Percentiles rank a stretch among this genome's conserved stretches.
Evolutionary conservation across 2,797 vertebrate genomes (phyloP).

Genomic region (Falco concolor): DNA sequence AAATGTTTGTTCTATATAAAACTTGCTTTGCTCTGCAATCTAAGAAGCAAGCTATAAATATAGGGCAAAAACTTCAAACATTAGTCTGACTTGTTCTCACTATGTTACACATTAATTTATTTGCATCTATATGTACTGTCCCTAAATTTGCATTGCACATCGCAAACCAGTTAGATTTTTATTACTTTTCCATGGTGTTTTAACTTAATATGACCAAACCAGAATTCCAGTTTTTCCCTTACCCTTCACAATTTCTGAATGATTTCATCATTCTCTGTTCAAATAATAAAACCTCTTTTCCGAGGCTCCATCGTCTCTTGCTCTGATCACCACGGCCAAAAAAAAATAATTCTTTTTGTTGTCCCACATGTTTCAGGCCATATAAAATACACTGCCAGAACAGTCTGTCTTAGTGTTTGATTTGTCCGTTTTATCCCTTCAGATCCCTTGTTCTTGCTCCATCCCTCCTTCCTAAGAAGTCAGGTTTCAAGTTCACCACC

Average conservation of each 20-base stretch:
- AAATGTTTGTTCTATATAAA: constrained; percentile 29
- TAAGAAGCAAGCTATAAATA: neutral
- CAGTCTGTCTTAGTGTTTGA: neutral
- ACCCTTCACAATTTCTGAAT: neutral
- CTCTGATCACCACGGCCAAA: neutral
- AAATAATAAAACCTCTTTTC: neutral
- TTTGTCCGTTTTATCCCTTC: neutral
- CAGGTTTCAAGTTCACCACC: neutral
- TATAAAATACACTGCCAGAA: neutral
- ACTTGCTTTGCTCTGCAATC: neutral
- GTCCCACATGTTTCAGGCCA: neutral
- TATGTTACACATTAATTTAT: neutral
- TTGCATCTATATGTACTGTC: neutral
- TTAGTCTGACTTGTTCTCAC: neutral
- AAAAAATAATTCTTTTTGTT: neutral
- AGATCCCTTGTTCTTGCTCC: neutral
- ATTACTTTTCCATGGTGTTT: neutral
- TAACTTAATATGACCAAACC: neutral
- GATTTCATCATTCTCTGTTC: neutral
- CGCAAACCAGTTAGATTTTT: neutral
- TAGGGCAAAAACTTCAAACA: neutral
- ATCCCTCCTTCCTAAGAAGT: neutral
- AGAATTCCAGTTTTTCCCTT: neutral
- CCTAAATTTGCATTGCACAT: neutral
- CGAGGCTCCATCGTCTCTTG: neutral